Evolutionary conservation across 2,113 vertebrate species (phyloP).

Genomic region (cat (Felis catus)): DNA sequence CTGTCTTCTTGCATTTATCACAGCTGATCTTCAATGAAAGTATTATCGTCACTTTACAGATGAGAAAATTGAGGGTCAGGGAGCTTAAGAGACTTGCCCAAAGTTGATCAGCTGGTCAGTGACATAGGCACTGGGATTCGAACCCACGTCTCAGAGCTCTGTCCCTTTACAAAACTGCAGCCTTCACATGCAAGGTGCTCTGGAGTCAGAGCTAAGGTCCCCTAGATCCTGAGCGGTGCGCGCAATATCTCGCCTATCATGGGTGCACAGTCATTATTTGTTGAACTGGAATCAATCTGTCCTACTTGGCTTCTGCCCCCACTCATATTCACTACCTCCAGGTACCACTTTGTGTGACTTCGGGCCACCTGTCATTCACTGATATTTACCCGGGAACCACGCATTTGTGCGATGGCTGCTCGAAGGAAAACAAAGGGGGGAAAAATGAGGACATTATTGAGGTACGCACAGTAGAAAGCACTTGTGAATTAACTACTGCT

Average conservation of each 20-base stretch:
- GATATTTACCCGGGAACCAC: background rate
- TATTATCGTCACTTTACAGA: background rate
- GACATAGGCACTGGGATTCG: background rate
- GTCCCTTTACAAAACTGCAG: background rate
- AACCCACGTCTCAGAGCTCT: background rate
- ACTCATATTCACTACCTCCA: background rate
- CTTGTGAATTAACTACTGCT: background rate
- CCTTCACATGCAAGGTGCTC: background rate
- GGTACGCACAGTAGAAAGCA: too few relatives aligned
- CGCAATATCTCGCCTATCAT: background rate
- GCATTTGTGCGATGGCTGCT: background rate
- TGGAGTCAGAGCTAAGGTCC: background rate
- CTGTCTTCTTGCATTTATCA: conserved; percentile 60
- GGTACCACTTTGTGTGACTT: background rate
- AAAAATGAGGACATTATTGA: background rate
- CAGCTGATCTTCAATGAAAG: background rate
- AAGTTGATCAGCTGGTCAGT: background rate
- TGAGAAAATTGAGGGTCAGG: background rate
- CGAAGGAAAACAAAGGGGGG: background rate
- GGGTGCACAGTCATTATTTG: background rate
- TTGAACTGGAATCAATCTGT: background rate
- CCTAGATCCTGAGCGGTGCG: background rate
- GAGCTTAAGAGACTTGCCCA: conserved; percentile 22
- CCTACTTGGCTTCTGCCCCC: background rate
- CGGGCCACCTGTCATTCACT: background rate